Conservation (phyloP, 37 sponge, comb jelly and placozoan species). For the Hormiphora californensis region DNA sequence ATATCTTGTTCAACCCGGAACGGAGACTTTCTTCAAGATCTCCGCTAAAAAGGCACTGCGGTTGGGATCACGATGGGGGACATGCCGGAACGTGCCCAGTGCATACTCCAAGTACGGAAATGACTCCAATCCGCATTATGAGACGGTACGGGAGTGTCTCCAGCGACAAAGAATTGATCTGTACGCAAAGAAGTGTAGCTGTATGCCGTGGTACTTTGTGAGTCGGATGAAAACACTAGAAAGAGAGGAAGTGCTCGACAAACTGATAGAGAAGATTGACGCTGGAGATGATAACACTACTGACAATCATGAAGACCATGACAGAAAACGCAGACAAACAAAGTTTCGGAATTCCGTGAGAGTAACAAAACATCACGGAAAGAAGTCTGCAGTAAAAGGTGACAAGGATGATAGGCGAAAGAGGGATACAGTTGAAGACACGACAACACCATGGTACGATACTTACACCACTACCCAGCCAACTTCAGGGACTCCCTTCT, state of each 20-base stretch:
- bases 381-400: too few species aligned
- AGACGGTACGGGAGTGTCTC: neutral
- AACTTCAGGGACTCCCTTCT: too few species aligned
- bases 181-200: neutral
- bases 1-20: neutral
- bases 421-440: neutral
- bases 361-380: neutral
- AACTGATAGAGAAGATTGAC: neutral
- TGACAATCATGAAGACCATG: too few species aligned
- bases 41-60: neutral
- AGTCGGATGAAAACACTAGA: neutral
- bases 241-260: neutral
- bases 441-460: neutral
- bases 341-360: too few species aligned
- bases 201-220: neutral
- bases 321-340: too few species aligned
- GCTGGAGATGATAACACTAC: too few species aligned
- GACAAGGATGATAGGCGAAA: too few species aligned
- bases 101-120: neutral
- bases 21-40: neutral
- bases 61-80: neutral
- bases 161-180: neutral
- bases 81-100: neutral
- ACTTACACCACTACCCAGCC: too few species aligned
- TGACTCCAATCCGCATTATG: neutral